phyloP scores from a whole-genome alignment of 2,113 vertebrate genomes.

The Xerus inauris region DNA sequence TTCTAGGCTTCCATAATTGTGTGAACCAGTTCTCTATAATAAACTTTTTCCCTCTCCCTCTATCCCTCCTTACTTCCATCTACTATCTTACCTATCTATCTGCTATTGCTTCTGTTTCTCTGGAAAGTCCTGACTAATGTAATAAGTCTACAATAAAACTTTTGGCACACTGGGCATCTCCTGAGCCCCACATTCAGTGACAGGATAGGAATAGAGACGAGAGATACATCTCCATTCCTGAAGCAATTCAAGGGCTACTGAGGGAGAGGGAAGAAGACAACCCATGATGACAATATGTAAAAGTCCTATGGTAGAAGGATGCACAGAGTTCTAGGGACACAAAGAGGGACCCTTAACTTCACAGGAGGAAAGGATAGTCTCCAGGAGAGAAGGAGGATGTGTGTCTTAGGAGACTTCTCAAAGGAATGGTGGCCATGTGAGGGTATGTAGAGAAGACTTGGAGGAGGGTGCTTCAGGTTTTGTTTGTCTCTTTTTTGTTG shows the following conservation, averaged over 20 bases:
- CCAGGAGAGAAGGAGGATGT: neutral
- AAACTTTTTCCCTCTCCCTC: neutral
- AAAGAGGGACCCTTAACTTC: neutral
- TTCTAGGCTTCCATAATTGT: neutral
- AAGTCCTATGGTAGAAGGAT: neutral
- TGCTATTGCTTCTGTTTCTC: neutral
- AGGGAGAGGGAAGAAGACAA: neutral
- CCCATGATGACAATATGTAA: neutral
- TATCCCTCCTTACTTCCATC: no score
- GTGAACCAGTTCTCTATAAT: neutral
- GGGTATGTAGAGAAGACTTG: neutral
- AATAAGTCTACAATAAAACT: neutral
- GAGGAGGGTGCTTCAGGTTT: neutral
- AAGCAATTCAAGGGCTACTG: neutral
- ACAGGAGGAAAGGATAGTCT: neutral
- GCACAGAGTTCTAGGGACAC: neutral
- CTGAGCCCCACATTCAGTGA: neutral
- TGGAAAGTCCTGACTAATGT: neutral
- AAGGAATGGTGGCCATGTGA: neutral
- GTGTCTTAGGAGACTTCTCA: neutral
- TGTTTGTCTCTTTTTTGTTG: neutral
- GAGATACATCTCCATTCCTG: neutral
- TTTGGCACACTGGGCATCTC: neutral
- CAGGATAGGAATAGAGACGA: neutral
- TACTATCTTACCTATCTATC: neutral